phyloP scores from a whole-genome alignment of 2,888 invertebrate genomes.

The Calameuta filiformis region DNA sequence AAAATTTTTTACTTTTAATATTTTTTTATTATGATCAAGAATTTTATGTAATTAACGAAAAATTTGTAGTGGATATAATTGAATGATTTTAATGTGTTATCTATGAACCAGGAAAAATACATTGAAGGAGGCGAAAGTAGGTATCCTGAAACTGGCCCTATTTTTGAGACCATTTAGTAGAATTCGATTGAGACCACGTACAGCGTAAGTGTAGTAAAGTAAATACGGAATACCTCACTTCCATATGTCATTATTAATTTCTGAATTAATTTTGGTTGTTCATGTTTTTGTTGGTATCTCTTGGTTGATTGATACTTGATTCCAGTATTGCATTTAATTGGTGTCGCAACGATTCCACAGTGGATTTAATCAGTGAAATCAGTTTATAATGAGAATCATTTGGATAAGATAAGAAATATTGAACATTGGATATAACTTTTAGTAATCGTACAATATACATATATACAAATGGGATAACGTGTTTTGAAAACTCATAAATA shows the following conservation, averaged over 20 bases:
- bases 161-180: background rate
- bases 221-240: background rate
- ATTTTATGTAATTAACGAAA: background rate
- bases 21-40: background rate
- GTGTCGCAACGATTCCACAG: background rate
- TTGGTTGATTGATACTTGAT: background rate
- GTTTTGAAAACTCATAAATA: background rate
- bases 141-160: background rate
- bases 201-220: background rate
- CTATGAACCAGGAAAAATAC: background rate
- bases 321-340: background rate
- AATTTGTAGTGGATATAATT: background rate
- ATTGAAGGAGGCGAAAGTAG: background rate
- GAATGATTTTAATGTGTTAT: background rate
- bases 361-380: slow-evolving; percentile 22
- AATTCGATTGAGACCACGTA: background rate
- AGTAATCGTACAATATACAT: slow-evolving; percentile 18
- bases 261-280: background rate
- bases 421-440: slow-evolving; percentile 13
- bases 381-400: slow-evolving; percentile 36
- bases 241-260: background rate
- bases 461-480: background rate
- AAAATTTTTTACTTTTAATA: background rate
- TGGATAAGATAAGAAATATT: slow-evolving; percentile 30
- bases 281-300: background rate